phyloP scores from a whole-genome alignment of 2,113 vertebrate genomes.

The Psittacula cyanocephala region DNA sequence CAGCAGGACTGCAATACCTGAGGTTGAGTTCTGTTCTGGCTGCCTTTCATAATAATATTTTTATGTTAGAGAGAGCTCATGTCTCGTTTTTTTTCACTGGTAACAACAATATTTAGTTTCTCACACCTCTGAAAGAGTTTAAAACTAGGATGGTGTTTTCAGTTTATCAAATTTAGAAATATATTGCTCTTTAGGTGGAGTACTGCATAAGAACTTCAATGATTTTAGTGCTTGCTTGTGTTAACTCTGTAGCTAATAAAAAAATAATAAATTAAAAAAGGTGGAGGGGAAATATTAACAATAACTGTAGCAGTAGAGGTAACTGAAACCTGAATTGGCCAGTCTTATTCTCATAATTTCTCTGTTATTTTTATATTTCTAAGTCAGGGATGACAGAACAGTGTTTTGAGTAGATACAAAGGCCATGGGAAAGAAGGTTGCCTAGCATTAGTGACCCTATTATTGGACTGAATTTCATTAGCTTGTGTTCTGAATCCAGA shows the following conservation, averaged over 20 bases:
- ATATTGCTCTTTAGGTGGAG: not conserved
- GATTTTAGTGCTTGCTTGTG: not conserved
- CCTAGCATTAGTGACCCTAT: not conserved
- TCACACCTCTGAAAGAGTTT: not conserved
- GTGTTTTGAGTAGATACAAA: not conserved
- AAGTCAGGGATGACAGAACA: not conserved
- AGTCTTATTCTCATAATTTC: not conserved
- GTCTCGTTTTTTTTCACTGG: not conserved
- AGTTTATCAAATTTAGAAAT: not conserved
- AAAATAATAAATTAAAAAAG: not conserved
- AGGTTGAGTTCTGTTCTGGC: not conserved
- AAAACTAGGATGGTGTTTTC: not conserved
- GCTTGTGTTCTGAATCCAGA: not conserved
- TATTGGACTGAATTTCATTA: not conserved
- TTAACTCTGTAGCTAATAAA: not conserved
- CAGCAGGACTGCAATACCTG: not conserved
- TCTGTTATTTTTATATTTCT: not conserved
- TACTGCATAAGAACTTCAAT: not conserved
- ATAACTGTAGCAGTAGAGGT: not conserved
- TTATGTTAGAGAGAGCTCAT: not conserved
- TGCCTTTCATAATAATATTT: not conserved
- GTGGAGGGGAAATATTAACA: fast-evolving
- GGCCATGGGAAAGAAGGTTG: not conserved
- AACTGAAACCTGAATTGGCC: not conserved
- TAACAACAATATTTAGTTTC: not conserved